Base-by-base conservation (phyloP, 2,113 vertebrate genomes). In the Scomber colias region DNA sequence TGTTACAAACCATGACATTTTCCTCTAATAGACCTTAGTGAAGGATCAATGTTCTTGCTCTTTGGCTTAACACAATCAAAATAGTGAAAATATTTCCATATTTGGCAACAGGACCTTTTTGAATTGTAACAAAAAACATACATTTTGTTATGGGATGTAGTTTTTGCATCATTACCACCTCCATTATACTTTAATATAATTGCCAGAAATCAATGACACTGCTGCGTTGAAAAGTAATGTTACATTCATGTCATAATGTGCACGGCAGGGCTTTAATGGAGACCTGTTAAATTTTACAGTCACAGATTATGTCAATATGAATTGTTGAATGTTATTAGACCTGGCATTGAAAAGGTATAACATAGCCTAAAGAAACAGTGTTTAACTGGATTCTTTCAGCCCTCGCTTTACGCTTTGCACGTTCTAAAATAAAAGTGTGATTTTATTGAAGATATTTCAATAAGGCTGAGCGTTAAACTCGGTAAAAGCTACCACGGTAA, bases 401-500 rank as follows among this genome's bases (percentile, higher is more conserved):
- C 1, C 5, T 30, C 9, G 35, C 8, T 40, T 40, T 40, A 40
- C 12, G 13, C 54, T 57, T 54, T 24, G 16, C 13, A 24, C 24
- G 5, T 17, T 55, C 14, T 16, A 11, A 8, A 66, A 17, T 14
- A 21, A 30, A 57, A 46, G 15, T 11, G 1, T 3, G 5, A 17
- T 66, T 60, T 54, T 17, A 4, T 21, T 55, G 1, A 55, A 51
- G 55, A 49, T 44, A 48, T 16, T n/a, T 14, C 40, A 44, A 15
- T 13, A 17, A 50, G 35, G 56, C 7, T 16, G 3, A 60, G 49
- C 6, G 1, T 16, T 54, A 70, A 75, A 62, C 62, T 46, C 6
- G 16, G 19, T 59, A 17, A 8, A 83, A 77, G 67, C 51, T 17
- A 70, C 27, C 11, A 3, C n/a, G 16, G 75, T 62, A 61, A 64